phyloP scores from a whole-genome alignment of 2,113 vertebrate genomes.

The Chlorocebus sabaeus region DNA sequence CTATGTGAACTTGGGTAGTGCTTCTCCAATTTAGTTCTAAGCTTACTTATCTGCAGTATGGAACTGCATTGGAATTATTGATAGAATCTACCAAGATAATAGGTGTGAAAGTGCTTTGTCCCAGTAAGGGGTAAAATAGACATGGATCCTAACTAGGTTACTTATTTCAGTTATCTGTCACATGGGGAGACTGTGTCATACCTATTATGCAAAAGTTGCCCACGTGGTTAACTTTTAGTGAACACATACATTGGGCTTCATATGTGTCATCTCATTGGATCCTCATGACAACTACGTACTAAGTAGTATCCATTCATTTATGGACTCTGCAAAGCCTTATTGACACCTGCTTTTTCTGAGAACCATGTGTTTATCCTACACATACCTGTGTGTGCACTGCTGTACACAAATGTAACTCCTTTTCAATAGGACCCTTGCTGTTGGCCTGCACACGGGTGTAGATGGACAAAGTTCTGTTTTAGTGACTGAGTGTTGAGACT shows the following conservation, averaged over 20 bases:
- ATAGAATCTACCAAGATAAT: background rate
- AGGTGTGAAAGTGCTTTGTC: background rate
- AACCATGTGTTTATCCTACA: background rate
- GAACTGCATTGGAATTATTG: background rate
- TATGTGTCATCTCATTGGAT: background rate
- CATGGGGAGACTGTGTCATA: background rate
- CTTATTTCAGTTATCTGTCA: background rate
- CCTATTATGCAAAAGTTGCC: accelerated
- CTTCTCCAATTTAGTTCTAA: background rate
- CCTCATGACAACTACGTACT: background rate
- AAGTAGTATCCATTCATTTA: background rate
- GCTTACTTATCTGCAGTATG: background rate
- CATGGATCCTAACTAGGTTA: background rate
- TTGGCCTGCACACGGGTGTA: background rate
- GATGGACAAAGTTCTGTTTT: background rate
- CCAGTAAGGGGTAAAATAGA: background rate
- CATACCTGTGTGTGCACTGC: background rate
- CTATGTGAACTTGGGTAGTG: background rate
- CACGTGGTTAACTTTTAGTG: background rate
- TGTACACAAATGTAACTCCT: background rate
- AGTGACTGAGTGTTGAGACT: background rate
- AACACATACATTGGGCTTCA: background rate
- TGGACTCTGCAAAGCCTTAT: background rate
- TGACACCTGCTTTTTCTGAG: background rate
- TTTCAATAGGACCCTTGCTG: background rate